Percentiles rank a stretch among this genome's conserved stretches.
Conservation (phyloP, 2,888 invertebrate species). For the Stenodema calcarata region DNA sequence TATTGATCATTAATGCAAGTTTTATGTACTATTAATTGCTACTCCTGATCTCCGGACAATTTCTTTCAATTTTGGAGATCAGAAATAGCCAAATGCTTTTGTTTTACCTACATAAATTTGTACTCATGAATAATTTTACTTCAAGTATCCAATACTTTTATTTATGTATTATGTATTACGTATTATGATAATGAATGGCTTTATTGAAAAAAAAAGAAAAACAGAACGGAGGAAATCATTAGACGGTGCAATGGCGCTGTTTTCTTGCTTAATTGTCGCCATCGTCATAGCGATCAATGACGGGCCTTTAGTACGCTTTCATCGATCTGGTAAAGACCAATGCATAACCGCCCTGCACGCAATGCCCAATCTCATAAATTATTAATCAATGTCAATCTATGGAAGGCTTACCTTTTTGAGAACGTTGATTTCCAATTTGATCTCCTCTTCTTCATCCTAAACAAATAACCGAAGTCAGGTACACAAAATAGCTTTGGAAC, state of each 20-base stretch:
- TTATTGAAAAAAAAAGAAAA: too few relatives aligned
- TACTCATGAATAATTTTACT: too few relatives aligned
- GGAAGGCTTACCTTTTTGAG: conserved; percentile 77
- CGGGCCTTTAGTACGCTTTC: background rate
- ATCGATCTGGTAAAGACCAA: background rate
- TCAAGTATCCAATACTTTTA: too few relatives aligned
- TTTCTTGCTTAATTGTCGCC: background rate
- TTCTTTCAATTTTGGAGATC: too few relatives aligned
- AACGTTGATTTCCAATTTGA: conserved; percentile 99
- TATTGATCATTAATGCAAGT: too few relatives aligned
- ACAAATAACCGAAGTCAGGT: conserved; percentile 57
- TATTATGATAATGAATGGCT: too few relatives aligned
- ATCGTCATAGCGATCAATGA: background rate
- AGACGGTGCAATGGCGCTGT: background rate
- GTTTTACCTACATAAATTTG: too few relatives aligned
- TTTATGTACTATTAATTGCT: too few relatives aligned
- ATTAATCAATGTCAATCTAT: background rate
- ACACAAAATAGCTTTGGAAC: conserved; percentile 3
- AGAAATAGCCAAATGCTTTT: too few relatives aligned
- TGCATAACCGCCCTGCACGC: background rate
- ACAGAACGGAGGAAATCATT: too few relatives aligned
- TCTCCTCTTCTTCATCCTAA: conserved; percentile 98
- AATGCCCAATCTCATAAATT: background rate
- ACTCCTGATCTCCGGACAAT: too few relatives aligned
- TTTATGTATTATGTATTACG: too few relatives aligned